Conservation (phyloP, 2,888 invertebrate genomes). For the Aleiodes testaceus region DNA sequence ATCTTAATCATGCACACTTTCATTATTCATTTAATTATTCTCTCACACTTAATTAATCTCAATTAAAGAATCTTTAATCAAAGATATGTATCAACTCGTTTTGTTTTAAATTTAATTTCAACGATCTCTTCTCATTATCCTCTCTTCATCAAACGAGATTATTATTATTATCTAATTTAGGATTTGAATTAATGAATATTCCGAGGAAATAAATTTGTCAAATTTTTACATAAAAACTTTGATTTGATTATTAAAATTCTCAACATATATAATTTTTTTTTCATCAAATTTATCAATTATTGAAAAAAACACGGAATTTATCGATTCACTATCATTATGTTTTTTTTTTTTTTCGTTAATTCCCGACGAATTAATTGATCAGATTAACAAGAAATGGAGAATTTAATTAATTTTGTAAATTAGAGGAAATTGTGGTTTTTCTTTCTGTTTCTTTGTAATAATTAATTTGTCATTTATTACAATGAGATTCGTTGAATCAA, state of each 20-base stretch:
- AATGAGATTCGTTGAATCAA: too few relatives aligned
- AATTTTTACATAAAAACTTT: not conserved
- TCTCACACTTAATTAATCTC: slow-evolving; percentile 38
- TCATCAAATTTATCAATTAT: slow-evolving; percentile 7
- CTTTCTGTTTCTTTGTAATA: too few relatives aligned
- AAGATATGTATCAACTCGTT: slow-evolving; percentile 56
- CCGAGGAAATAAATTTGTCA: not conserved
- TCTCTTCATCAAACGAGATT: slow-evolving; percentile 40
- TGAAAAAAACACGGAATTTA: not conserved
- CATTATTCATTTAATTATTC: slow-evolving; percentile 23
- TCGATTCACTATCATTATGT: slow-evolving; percentile 10
- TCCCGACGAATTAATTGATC: not conserved
- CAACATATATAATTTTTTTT: slow-evolving; percentile 8
- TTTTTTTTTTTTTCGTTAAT: not conserved
- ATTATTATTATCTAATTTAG: slow-evolving; percentile 41
- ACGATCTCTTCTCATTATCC: slow-evolving; percentile 48
- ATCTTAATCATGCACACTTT: not conserved
- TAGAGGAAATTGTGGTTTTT: too few relatives aligned
- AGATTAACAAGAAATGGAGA: too few relatives aligned
- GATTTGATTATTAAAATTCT: slow-evolving; percentile 2
- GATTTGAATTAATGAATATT: not conserved
- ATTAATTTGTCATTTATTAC: too few relatives aligned
- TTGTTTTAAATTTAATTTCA: slow-evolving; percentile 28
- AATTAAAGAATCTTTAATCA: slow-evolving; percentile 45
- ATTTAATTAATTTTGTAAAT: too few relatives aligned